Base-by-base conservation (phyloP, 1,140 invertebrate genomes). In the Sminthurides bifidus region DNA sequence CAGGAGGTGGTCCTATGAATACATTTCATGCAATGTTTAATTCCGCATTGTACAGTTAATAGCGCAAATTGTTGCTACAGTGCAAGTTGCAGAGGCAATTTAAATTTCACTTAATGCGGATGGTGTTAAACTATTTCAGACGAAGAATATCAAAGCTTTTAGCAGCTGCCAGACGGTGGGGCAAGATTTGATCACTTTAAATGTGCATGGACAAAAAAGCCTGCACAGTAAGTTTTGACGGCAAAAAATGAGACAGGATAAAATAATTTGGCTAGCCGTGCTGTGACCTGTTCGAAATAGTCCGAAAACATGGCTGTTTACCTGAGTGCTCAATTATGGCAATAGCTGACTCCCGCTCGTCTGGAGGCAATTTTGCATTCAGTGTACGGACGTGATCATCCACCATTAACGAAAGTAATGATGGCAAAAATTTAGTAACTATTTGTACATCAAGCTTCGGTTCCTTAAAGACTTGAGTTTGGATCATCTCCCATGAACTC, bases 401-500 rank as follows among this genome's bases (percentile, higher is more conserved):
- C 0, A 95, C 92, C 83, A 98, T 93, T 1, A 96, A 73, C 0
- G 87, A 89, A 82, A 95, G 90, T 12, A 98, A 73, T 2, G 88
- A 86, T 1, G 93, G 92, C 54, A 98, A 70, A 72, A 95, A 96
- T 72, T 94, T 94, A 0, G 89, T 95, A 0, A 97, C 85, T 41
- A 95, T 80, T 75, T 92, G 84, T 66, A 81, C 80, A 61, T 96
- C 92, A 53, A 92, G 70, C 74, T 93, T 93, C 4, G 92, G 92
- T 72, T 97, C 93, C 69, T 91, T 92, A 63, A 94, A 96, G 57
- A 75, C 70, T 68, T 80, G 90, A 17, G 87, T 88, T 69, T 94
- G 87, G 59, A 97, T 94, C 85, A 98, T 96, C 33, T 91, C 83
- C 92, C 92, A 96, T 4, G 92, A 87, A 69, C 89, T 90, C 14